Conservation (phyloP, 2,113 vertebrate genomes). For the Oenanthe melanoleuca region DNA sequence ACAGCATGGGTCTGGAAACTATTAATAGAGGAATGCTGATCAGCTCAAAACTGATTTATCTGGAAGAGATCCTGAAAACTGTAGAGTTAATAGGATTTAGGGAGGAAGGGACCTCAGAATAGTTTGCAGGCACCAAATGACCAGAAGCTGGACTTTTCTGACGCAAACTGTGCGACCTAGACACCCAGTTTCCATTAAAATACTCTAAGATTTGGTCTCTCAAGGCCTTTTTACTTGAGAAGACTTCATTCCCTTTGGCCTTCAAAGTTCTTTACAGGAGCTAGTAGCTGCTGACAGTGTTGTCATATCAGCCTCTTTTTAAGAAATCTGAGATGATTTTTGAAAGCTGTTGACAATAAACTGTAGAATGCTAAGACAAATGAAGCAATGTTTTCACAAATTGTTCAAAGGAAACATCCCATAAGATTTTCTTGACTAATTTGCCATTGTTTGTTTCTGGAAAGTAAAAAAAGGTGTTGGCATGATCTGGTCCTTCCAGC, state of each 20-base stretch:
- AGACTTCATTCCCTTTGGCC: background rate
- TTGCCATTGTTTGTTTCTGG: background rate
- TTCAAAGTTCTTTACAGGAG: background rate
- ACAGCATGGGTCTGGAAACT: conserved; percentile 4
- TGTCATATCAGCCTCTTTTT: background rate
- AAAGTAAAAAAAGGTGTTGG: background rate
- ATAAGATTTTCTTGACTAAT: background rate
- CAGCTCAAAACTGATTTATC: conserved; percentile 35
- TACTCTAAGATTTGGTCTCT: background rate
- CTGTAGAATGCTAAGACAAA: background rate
- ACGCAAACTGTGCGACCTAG: background rate
- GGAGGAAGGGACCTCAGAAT: background rate
- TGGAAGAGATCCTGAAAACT: conserved; percentile 8
- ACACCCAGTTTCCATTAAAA: background rate
- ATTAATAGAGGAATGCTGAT: conserved; percentile 39
- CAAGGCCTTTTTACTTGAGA: background rate
- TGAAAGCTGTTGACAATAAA: background rate
- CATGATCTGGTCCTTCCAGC: background rate
- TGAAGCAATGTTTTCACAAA: background rate
- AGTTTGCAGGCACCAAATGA: background rate
- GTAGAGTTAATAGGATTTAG: conserved; percentile 8
- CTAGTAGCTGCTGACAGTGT: background rate
- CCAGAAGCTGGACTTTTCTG: background rate
- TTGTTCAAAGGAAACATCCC: background rate
- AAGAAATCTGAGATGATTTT: background rate